These are phyloP conservation scores for Sebastes alutus DNA, from an alignment of 2,797 vertebrate species.

Conservation along the genomic window DNA sequence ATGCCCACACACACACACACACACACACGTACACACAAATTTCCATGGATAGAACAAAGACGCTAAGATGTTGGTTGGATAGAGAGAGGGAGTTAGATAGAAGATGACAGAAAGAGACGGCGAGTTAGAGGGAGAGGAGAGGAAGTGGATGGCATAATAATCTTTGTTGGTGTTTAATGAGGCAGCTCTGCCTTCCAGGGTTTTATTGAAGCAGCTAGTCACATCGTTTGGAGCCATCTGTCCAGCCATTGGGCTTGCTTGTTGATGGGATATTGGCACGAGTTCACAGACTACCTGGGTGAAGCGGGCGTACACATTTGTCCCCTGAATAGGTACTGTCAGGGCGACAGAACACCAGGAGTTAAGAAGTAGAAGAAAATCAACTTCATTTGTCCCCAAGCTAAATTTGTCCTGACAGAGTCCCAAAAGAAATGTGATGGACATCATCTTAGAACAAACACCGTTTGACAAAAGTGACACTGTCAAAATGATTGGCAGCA, in stretches of 20 bases:
- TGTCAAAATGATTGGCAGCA: slow-evolving; percentile 21
- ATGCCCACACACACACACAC: not conserved
- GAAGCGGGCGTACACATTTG: slow-evolving; percentile 37
- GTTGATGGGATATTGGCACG: slow-evolving; percentile 58
- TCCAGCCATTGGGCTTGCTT: slow-evolving; percentile 42
- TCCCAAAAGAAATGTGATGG: not conserved
- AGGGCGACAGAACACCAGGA: slow-evolving; percentile 31
- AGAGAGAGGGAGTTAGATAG: slow-evolving; percentile 26
- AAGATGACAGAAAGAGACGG: slow-evolving; percentile 44
- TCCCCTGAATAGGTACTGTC: slow-evolving; percentile 48
- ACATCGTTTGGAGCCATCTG: slow-evolving; percentile 76
- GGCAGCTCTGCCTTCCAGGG: slow-evolving; percentile 71
- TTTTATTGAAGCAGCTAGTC: slow-evolving; percentile 75
- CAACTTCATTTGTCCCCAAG: not conserved
- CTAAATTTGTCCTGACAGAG: slow-evolving; percentile 12
- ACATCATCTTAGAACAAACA: not conserved
- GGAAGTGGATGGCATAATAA: slow-evolving; percentile 66
- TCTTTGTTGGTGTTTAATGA: slow-evolving; percentile 75
- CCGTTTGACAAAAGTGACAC: not conserved
- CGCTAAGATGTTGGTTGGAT: slow-evolving; percentile 35
- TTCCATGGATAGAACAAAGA: slow-evolving; percentile 57
- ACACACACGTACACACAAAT: not conserved
- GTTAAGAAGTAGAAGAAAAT: slow-evolving; percentile 16
- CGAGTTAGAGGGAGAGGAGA: slow-evolving; percentile 38
- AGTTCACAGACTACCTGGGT: slow-evolving; percentile 61